Conservation (phyloP, 2,888 invertebrate genomes). For the Mesorhabditis sp. region DNA sequence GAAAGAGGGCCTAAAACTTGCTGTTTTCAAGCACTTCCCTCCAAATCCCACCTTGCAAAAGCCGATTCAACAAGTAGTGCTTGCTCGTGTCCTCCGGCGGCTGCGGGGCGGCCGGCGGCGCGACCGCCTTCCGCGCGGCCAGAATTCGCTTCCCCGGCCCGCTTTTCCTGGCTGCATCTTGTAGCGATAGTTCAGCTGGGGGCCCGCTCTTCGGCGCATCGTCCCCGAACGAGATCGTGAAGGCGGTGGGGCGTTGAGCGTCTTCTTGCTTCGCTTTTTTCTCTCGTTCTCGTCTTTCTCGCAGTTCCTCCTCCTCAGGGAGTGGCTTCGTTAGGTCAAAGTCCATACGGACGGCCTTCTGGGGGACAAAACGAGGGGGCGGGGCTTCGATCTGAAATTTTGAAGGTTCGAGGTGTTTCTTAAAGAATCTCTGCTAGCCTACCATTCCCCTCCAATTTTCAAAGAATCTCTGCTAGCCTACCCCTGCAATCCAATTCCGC, state of each 20-base stretch:
- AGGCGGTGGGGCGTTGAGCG: conserved; percentile 27
- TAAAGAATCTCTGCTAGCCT: no score
- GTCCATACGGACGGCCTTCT: conserved; percentile 18
- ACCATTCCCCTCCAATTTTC: no score
- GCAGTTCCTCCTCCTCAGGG: conserved; percentile 17
- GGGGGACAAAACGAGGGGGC: conserved; percentile 11
- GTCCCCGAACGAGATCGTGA: conserved; percentile 29
- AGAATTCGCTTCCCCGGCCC: conserved; percentile 22
- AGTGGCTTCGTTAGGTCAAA: conserved; percentile 19
- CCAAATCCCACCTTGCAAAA: conserved; percentile 21
- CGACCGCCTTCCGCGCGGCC: not conserved
- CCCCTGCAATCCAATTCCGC: no score
- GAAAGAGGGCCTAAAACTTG: not conserved
- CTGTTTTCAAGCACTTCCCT: not conserved
- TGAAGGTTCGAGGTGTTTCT: no score
- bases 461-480: no score
- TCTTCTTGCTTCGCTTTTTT: conserved; percentile 6
- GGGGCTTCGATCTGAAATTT: no score
- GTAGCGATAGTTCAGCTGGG: conserved; percentile 23
- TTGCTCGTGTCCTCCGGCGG: conserved; percentile 24
- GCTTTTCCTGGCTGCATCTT: conserved; percentile 33
- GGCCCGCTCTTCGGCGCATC: conserved; percentile 12
- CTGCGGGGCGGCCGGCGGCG: not conserved
- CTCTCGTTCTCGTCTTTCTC: not conserved
- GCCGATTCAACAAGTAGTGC: conserved; percentile 27